Percentiles rank a stretch among this genome's conserved stretches.
Evolutionary conservation across 2,888 invertebrate genomes (phyloP).

Genomic region (Adelognathus sp.): DNA sequence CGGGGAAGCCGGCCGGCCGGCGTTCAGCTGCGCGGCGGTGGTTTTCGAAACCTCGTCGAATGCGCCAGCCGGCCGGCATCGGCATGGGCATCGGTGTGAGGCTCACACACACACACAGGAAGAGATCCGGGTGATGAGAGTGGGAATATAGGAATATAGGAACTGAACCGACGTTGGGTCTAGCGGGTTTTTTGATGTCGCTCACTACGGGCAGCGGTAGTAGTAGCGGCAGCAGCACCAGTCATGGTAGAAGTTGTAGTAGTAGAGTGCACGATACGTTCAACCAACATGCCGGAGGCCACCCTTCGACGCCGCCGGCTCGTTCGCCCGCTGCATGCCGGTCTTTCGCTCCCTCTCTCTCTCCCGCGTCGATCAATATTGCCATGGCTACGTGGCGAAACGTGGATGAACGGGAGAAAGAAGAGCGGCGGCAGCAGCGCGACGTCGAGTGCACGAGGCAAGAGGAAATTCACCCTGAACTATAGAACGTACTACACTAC

Average conservation of each 20-base stretch:
- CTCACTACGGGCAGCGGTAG: neutral
- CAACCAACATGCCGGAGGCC: conserved; percentile 2
- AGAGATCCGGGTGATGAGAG: neutral
- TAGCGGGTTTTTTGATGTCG: conserved; percentile 1
- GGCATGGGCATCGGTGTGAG: neutral
- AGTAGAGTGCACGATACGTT: neutral
- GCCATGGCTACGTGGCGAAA: conserved; percentile 77
- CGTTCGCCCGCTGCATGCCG: conserved; percentile 24
- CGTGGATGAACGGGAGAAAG: conserved; percentile 58
- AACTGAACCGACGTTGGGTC: neutral
- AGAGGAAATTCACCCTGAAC: conserved; percentile 32
- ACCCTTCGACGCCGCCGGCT: conserved; percentile 39
- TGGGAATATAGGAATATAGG: neutral
- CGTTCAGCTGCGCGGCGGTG: conserved; percentile 53
- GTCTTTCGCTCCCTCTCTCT: conserved; percentile 19
- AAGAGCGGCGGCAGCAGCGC: conserved; percentile 21
- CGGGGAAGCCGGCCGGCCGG: conserved; percentile 38
- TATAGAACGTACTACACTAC: too few relatives aligned
- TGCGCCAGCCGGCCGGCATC: conserved; percentile 59
- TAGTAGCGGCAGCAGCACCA: neutral
- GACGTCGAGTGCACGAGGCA: neutral
- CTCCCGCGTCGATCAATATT: conserved; percentile 75
- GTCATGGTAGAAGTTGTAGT: neutral
- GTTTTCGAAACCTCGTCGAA: conserved; percentile 64
- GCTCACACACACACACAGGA: neutral